Base-by-base conservation (phyloP, 2,113 vertebrate species). In the Camelus bactrianus region DNA sequence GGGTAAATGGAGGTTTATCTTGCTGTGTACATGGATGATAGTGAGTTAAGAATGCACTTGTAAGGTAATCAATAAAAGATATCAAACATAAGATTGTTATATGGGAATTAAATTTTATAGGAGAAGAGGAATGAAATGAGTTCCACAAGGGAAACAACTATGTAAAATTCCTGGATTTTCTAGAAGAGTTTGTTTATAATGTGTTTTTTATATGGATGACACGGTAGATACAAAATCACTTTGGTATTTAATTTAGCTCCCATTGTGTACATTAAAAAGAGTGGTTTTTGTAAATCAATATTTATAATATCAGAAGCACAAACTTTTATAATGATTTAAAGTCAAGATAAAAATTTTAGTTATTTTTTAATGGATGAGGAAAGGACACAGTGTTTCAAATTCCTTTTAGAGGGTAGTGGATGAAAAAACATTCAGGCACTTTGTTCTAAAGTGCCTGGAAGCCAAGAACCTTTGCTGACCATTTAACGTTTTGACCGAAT, bases 291-390 rank as follows among this genome's bases (percentile, higher is more conserved):
- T 48, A 82, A 72, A 67, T 60, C 14, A 94, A 7, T 82, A 85
- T 48, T 95, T 92, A 64, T 28, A 64, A 52, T 69, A 82, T 79
- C 50, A 69, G 46, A 93, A 91, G 86, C 81, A 30, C 19, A 58
- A 95, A n/a, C 22, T 52, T 93, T 89, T 67, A 35, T 19, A 93
- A 54, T 52, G 91, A 82, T 69, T 92, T 89, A 90, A 96, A 91
- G 77, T 77, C 52, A 93, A 52, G 24, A 84, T 58, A n/a, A 90
- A 94, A 83, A 52, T 46, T 46, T 76, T 28, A 38, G 50, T 54
- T 22, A 67, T 94, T 88, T 62, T 79, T n/a, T 94, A 83, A 88
- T 42, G 4, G 32, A 87, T 72, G 19, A 77, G 24, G 56, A 82
- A 2, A 85, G 8, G 48, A 54, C 15, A 38, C 38, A 65, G 22